Conservation (phyloP, 2,113 vertebrate genomes). For the Petromus typicus region DNA sequence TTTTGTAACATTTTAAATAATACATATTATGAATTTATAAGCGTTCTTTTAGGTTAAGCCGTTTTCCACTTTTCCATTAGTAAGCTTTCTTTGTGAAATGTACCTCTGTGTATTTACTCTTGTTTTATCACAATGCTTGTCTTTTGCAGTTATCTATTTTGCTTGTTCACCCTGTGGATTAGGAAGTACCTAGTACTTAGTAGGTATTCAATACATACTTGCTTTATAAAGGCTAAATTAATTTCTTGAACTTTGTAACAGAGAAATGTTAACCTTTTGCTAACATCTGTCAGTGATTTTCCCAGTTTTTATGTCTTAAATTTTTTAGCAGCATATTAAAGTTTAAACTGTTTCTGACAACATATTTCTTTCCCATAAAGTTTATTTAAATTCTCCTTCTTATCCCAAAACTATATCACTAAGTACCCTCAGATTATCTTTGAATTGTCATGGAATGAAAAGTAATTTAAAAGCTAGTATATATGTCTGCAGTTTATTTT, state of each 20-base stretch:
- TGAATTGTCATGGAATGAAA: background rate
- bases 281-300: constrained; percentile 17
- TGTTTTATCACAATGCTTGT: constrained; percentile 20
- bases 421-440: constrained; percentile 6
- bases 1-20: constrained; percentile 37
- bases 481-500: constrained; percentile 45
- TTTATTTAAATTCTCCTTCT: constrained; percentile 24
- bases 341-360: background rate
- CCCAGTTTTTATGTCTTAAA: background rate
- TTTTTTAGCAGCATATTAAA: background rate
- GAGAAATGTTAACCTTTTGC: background rate
- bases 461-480: constrained; percentile 44
- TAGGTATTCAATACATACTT: constrained; percentile 48
- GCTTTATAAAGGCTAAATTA: constrained; percentile 41
- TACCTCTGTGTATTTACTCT: background rate
- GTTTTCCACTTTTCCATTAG: background rate
- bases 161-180: constrained; percentile 40
- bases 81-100: constrained; percentile 42
- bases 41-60: background rate
- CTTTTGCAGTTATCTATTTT: constrained; percentile 1
- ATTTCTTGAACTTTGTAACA: constrained; percentile 1
- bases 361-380: background rate
- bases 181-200: background rate
- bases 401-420: background rate
- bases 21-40: background rate